Evolutionary conservation across 2,888 invertebrate genomes (phyloP), one percentile per base, ranked within the genome.

Genomic region (Dolomedes plantarius): DNA sequence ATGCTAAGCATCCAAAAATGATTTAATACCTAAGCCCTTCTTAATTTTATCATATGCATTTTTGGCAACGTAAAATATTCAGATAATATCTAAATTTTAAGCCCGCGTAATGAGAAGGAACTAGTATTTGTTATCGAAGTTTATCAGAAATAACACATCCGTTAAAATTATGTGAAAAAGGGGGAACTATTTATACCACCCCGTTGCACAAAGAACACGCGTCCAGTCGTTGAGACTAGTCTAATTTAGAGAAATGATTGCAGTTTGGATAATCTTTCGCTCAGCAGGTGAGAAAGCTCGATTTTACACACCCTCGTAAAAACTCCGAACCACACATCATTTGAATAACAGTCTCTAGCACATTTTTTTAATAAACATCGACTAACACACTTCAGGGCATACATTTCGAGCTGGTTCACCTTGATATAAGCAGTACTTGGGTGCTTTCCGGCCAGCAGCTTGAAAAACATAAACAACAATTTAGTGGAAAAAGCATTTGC

Each of bases 221-320:
- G 16, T 19, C 50, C 72, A 78, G 67, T 46, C 39, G 23, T 32
- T 46, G 62, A 9, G 27, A 65, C 72, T 77, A 85, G 27, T 77
- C 83, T 83, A 85, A 67, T 77, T 83, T 32, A 77, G 72, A 85
- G 56, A 77, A 77, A 85, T 62, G 67, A 85, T 85, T 77, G 56
- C 77, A 85, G 32, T 67, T 77, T 46, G 50, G 64, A 64, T 16
- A 64, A 56, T 64, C 76, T 9, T 68, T 85, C 77, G 68, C 73
- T 73, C 72, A 73, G 77, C 67, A 85, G 77, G 73, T 56, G 65
- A 56, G 39, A 50, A 76, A 56, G 50, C 67, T 67, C 67, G 67
- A 67, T 67, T 31, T 36, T 65, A 19, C 19, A 56, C 56, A 23
- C 56, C 19, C 56, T 16, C 23, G 16, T 23, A 56, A 23, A 5